These are phyloP conservation scores for Microtus obscurus DNA, from an alignment of 2,797 vertebrate species.

Conservation along the genomic window DNA sequence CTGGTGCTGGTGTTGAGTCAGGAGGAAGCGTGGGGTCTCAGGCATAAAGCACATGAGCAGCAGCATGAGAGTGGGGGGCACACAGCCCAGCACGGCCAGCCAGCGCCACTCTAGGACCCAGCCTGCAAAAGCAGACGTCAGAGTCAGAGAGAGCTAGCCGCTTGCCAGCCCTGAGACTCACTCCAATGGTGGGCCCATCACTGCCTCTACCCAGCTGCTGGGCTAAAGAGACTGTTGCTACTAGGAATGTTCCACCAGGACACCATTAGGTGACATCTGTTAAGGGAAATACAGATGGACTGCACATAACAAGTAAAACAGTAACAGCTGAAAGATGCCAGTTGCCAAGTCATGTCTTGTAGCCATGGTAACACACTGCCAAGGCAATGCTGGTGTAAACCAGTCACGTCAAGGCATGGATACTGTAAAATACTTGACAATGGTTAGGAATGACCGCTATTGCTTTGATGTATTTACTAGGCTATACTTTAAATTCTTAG, in stretches of 20 bases:
- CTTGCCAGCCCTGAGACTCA: background rate
- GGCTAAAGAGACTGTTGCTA: background rate
- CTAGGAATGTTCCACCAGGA: accelerated
- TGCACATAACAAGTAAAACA: background rate
- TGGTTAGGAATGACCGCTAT: background rate
- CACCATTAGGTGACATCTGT: too few relatives aligned
- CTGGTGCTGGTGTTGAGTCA: slow-evolving; percentile 87
- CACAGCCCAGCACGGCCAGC: slow-evolving; percentile 93
- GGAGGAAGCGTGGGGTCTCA: slow-evolving; percentile 94
- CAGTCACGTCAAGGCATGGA: background rate
- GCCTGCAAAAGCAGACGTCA: slow-evolving; percentile 81
- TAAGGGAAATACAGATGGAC: background rate
- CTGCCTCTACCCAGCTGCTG: background rate
- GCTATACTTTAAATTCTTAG: background rate
- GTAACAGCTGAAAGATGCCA: background rate
- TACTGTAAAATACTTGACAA: background rate
- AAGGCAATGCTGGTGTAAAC: background rate
- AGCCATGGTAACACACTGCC: background rate
- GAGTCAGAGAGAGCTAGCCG: background rate
- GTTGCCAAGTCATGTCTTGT: background rate
- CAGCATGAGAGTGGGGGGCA: slow-evolving; percentile 92
- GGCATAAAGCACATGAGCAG: slow-evolving; percentile 95
- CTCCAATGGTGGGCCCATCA: background rate
- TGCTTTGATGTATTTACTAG: background rate
- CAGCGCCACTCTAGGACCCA: slow-evolving; percentile 93